phyloP scores from a whole-genome alignment of 2,797 vertebrate species.

The Numenius phaeopus region DNA sequence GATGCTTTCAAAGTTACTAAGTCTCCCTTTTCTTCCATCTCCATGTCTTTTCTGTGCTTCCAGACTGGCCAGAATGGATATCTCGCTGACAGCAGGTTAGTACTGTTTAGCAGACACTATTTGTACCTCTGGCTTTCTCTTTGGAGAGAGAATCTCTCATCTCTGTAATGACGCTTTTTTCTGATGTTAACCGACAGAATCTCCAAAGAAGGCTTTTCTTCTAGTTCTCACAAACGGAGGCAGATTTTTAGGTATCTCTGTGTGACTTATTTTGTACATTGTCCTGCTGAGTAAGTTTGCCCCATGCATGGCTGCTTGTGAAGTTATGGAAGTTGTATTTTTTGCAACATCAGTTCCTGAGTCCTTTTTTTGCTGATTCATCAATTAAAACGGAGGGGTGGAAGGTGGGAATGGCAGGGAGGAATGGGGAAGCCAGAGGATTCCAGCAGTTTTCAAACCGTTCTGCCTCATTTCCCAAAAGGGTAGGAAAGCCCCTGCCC shows the following conservation, averaged over 20 bases:
- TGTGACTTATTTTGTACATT: slow-evolving; percentile 80
- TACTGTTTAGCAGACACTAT: slow-evolving; percentile 28
- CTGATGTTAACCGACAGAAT: slow-evolving; percentile 89
- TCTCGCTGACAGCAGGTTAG: slow-evolving; percentile 97
- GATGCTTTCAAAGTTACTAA: neutral
- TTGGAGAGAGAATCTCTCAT: neutral
- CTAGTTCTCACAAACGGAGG: slow-evolving; percentile 94
- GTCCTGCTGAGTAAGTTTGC: slow-evolving; percentile 77
- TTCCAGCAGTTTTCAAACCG: neutral
- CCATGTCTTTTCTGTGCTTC: neutral
- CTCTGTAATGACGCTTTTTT: slow-evolving; percentile 64
- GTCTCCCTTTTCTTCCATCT: slow-evolving; percentile 58
- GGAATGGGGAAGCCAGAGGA: neutral
- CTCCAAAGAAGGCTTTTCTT: slow-evolving; percentile 94
- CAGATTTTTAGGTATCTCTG: slow-evolving; percentile 95
- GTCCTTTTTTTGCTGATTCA: neutral
- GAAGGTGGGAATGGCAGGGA: neutral
- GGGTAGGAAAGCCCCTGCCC: neutral
- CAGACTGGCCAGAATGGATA: slow-evolving; percentile 93
- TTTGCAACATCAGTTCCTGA: slow-evolving; percentile 55
- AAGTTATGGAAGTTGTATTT: slow-evolving; percentile 66
- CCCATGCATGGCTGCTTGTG: slow-evolving; percentile 90
- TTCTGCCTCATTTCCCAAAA: neutral
- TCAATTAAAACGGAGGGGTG: neutral
- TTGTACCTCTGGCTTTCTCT: slow-evolving; percentile 50